phyloP scores from a whole-genome alignment of 2,888 invertebrate species.

The Galerucella pusilla region DNA sequence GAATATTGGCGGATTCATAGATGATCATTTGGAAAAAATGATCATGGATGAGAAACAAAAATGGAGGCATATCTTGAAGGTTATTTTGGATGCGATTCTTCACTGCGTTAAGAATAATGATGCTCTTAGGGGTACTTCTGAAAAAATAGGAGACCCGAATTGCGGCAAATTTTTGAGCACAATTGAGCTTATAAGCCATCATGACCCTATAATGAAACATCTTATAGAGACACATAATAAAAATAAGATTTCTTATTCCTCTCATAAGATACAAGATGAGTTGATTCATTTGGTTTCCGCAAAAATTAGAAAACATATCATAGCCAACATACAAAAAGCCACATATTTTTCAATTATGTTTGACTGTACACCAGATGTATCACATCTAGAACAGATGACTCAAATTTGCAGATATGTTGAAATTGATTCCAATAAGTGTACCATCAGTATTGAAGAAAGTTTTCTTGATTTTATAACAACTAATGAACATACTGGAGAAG shows the following conservation, averaged over 20 bases:
- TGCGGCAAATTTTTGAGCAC: neutral
- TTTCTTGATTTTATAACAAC: constrained; percentile 16
- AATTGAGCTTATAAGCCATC: too few relatives aligned
- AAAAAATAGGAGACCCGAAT: too few relatives aligned
- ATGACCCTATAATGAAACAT: too few relatives aligned
- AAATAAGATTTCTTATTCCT: too few relatives aligned
- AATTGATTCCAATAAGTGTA: constrained; percentile 20
- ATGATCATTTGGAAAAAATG: neutral
- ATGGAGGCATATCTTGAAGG: neutral
- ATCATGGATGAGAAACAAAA: neutral
- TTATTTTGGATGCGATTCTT: too few relatives aligned
- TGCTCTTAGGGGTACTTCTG: too few relatives aligned
- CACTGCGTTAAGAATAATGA: too few relatives aligned
- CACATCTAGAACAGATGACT: constrained; percentile 1
- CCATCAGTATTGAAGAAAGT: constrained; percentile 7
- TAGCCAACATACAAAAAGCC: neutral
- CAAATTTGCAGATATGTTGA: constrained; percentile 21
- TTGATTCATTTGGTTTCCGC: constrained; percentile 24
- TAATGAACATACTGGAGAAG: constrained; percentile 19
- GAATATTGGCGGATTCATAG: constrained; percentile 8
- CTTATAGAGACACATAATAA: too few relatives aligned
- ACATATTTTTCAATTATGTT: too few relatives aligned
- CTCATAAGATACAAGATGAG: constrained; percentile 11
- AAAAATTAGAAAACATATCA: constrained; percentile 16
- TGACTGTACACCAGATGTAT: too few relatives aligned